Evolutionary conservation across 2,888 invertebrate species (phyloP).

Genomic region (Papilio gigon): DNA sequence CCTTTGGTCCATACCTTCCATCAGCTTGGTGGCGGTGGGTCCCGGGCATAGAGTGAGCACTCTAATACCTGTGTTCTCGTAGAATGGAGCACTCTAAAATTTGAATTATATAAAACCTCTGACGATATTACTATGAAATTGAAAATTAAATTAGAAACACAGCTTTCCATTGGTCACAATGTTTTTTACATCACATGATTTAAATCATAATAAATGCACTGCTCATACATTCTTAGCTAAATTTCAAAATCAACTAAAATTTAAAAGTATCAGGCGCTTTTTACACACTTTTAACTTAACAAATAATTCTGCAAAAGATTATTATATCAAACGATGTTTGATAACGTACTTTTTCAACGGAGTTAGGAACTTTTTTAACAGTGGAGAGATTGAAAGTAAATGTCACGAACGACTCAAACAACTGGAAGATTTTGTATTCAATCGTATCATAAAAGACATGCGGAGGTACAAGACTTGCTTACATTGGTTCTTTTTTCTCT

Average conservation of each 20-base stretch:
- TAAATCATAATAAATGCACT: no score
- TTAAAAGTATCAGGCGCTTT: conserved; percentile 2
- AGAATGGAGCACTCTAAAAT: conserved; percentile 13
- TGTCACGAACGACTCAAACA: not conserved
- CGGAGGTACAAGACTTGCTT: not conserved
- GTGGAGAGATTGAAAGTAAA: conserved; percentile 1
- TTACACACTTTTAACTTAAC: not conserved
- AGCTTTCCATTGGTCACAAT: no score
- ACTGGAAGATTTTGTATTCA: not conserved
- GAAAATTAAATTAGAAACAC: no score
- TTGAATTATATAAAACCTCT: not conserved
- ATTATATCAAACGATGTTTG: no score
- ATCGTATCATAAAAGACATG: not conserved
- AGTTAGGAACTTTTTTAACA: not conserved
- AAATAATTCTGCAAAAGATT: not conserved
- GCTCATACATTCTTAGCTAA: not conserved
- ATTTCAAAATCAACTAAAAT: not conserved
- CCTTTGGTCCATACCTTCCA: conserved; percentile 1
- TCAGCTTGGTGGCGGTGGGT: conserved; percentile 12
- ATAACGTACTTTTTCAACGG: no score
- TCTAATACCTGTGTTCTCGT: conserved; percentile 5
- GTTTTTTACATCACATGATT: no score
- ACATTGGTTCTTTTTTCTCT: not conserved
- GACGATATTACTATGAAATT: no score
- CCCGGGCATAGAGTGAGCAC: conserved; percentile 8